phyloP scores from a whole-genome alignment of 2,113 vertebrate species.

The Neoarius graeffei region DNA sequence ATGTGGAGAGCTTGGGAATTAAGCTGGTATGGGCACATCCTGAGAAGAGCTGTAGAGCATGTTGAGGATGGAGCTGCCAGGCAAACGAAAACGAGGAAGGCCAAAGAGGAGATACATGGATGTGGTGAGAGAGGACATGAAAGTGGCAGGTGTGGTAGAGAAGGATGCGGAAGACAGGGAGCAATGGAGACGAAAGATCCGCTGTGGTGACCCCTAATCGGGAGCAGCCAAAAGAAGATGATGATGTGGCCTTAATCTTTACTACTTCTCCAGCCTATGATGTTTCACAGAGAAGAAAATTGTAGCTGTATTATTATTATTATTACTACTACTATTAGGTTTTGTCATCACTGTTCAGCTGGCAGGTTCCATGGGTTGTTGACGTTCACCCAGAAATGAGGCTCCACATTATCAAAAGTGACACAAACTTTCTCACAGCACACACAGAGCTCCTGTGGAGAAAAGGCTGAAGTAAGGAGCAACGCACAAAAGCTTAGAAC shows the following conservation, averaged over 20 bases:
- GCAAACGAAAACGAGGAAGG: too few relatives aligned
- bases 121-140: too few relatives aligned
- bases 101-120: too few relatives aligned
- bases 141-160: too few relatives aligned
- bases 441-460: constrained; percentile 37
- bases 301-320: background rate
- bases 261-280: constrained; percentile 26
- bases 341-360: background rate
- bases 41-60: too few relatives aligned
- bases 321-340: background rate
- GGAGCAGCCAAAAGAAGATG: too few relatives aligned
- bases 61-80: too few relatives aligned
- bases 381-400: constrained; percentile 11
- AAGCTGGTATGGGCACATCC: too few relatives aligned
- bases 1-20: too few relatives aligned
- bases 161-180: too few relatives aligned
- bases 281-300: background rate
- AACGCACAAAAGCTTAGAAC: constrained; percentile 51
- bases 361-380: constrained; percentile 6
- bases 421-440: constrained; percentile 30
- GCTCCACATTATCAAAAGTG: constrained; percentile 25
- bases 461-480: constrained; percentile 44
- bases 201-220: too few relatives aligned
- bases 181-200: too few relatives aligned
- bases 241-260: constrained; percentile 1